Conservation (phyloP, 2,797 vertebrate genomes). For the Erethizon dorsatum region DNA sequence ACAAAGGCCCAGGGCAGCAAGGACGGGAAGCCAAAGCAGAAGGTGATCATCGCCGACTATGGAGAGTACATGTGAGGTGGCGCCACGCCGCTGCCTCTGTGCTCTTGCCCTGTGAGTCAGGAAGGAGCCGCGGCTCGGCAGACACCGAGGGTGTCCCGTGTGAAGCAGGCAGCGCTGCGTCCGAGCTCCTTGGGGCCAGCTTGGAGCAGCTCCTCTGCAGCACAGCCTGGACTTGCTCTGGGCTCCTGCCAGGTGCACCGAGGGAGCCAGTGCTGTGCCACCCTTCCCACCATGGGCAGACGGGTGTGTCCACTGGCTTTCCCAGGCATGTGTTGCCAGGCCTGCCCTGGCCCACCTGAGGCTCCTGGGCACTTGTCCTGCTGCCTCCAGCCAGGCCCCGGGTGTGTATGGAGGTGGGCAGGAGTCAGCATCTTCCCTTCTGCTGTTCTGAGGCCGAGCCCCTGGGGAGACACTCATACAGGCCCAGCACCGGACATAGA, state of each 20-base stretch:
- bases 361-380: background rate
- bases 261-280: background rate
- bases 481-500: background rate
- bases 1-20: slow-evolving; percentile 95
- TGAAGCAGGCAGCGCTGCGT: fast-evolving
- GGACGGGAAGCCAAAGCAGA: slow-evolving; percentile 97
- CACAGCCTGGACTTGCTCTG: background rate
- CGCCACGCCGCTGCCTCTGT: fast-evolving
- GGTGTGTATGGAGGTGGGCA: background rate
- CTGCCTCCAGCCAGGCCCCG: background rate
- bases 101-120: fast-evolving
- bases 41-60: slow-evolving; percentile 97
- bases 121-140: background rate
- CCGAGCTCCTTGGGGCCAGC: fast-evolving
- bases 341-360: background rate
- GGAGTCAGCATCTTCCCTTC: background rate
- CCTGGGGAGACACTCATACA: background rate
- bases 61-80: slow-evolving; percentile 94
- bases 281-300: too few relatives aligned
- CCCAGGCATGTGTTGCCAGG: fast-evolving
- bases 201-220: background rate
- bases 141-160: background rate
- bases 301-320: background rate
- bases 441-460: background rate
- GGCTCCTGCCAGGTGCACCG: background rate